A percentile compares a stretch with the other conserved stretches of the same genome.
phyloP scores from a whole-genome alignment of 2,113 vertebrate genomes.

The Lutjanus erythropterus region DNA sequence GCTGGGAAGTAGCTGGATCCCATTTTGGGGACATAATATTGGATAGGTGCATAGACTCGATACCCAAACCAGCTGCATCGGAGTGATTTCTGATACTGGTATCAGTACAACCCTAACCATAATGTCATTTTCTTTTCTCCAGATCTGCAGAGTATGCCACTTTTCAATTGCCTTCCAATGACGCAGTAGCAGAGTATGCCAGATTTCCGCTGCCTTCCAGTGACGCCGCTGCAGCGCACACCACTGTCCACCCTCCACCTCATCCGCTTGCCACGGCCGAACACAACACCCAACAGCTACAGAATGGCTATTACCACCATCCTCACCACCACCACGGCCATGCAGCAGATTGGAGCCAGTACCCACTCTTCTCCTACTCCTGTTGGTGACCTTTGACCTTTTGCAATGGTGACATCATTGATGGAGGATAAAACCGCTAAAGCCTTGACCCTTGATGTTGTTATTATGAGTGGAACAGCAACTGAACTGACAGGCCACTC shows the following conservation, averaged over 20 bases:
- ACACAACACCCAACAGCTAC: conserved; percentile 44
- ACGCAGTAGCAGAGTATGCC: conserved; percentile 4
- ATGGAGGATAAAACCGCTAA: neutral
- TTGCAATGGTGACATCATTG: neutral
- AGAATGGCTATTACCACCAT: conserved; percentile 66
- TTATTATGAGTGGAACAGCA: neutral
- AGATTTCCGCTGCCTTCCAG: conserved; percentile 35
- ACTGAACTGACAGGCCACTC: neutral
- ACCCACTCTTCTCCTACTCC: conserved; percentile 89
- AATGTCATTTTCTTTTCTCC: neutral
- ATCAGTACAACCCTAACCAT: no score
- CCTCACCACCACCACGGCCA: conserved; percentile 67
- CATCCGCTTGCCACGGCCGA: conserved; percentile 28
- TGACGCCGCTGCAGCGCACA: conserved; percentile 6
- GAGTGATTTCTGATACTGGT: no score
- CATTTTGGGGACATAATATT: no score
- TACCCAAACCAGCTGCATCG: no score
- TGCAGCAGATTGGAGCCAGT: conserved; percentile 89
- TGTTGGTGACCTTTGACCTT: conserved; percentile 84
- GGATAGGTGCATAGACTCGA: no score
- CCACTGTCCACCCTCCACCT: conserved; percentile 21
- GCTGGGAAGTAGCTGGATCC: no score
- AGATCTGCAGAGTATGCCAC: conserved; percentile 54
- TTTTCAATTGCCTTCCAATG: conserved; percentile 29
- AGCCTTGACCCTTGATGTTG: neutral